Conservation (phyloP, 2,113 vertebrate species). For the Cyprinodon tularosa region DNA sequence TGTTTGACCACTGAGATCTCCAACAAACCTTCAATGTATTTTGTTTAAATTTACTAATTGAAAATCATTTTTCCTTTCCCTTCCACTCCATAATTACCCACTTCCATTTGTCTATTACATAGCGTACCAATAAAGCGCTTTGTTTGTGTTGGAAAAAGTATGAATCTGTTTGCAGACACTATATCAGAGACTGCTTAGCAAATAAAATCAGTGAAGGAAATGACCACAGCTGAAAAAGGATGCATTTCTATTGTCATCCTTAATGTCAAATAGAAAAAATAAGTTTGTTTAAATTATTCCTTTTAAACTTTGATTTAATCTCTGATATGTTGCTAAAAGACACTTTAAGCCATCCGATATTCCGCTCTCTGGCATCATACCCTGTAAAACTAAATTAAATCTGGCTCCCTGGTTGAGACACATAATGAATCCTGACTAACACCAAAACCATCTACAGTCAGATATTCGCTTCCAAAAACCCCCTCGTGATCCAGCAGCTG, state of each 20-base stretch:
- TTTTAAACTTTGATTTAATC: neutral
- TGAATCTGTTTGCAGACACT: too few species aligned
- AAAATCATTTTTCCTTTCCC: neutral
- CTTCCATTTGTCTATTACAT: neutral
- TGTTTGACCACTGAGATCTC: too few species aligned
- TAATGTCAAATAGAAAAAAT: neutral
- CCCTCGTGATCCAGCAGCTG: slow-evolving; percentile 48
- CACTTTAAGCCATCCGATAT: neutral
- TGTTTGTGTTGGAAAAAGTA: neutral
- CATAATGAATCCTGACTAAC: slow-evolving; percentile 20
- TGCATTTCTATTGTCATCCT: neutral
- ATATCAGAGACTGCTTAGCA: neutral
- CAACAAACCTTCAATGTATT: neutral
- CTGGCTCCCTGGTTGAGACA: neutral
- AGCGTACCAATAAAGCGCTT: neutral
- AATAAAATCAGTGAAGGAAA: neutral
- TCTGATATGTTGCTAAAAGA: neutral
- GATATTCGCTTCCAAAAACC: slow-evolving; percentile 1
- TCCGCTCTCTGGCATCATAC: neutral
- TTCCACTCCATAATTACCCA: neutral
- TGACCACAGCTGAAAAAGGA: neutral
- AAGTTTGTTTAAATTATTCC: neutral
- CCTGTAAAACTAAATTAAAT: neutral
- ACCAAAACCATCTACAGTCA: slow-evolving; percentile 38
- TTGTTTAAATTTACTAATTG: too few species aligned